Conservation (phyloP, 2,888 invertebrate genomes). For the Drosophila mimetica region DNA sequence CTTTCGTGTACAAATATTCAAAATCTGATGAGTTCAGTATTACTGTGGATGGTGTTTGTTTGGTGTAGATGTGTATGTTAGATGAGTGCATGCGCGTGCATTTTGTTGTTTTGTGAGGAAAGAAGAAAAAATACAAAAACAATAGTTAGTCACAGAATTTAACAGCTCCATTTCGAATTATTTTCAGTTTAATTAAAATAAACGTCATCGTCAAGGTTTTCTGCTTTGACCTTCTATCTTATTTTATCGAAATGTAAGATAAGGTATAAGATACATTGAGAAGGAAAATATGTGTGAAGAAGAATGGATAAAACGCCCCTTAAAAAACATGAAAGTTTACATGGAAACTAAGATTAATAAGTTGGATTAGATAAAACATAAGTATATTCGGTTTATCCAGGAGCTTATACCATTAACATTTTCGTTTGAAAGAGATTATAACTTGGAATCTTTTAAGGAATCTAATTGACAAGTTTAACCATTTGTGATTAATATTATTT, state of each 20-base stretch:
- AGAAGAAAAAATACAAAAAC: conserved; percentile 42
- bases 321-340: not conserved
- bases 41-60: conserved; percentile 65
- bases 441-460: not conserved
- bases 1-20: conserved; percentile 84
- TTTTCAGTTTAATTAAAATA: conserved; percentile 12
- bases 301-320: conserved; percentile 11
- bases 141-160: conserved; percentile 47
- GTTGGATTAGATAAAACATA: too few relatives aligned
- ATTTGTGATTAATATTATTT: not conserved
- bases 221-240: not conserved
- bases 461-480: conserved; percentile 1
- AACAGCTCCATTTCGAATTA: not conserved
- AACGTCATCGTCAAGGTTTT: conserved; percentile 21
- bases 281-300: not conserved
- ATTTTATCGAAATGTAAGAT: not conserved
- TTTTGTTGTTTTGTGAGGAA: conserved; percentile 43
- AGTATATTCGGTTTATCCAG: too few relatives aligned
- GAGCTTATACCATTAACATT: too few relatives aligned
- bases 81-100: conserved; percentile 58
- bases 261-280: not conserved
- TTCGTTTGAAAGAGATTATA: too few relatives aligned
- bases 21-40: conserved; percentile 84
- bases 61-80: conserved; percentile 15
- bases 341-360: too few relatives aligned